Base-by-base conservation (phyloP, 2,888 invertebrate species). In the Calephelis perditalis region DNA sequence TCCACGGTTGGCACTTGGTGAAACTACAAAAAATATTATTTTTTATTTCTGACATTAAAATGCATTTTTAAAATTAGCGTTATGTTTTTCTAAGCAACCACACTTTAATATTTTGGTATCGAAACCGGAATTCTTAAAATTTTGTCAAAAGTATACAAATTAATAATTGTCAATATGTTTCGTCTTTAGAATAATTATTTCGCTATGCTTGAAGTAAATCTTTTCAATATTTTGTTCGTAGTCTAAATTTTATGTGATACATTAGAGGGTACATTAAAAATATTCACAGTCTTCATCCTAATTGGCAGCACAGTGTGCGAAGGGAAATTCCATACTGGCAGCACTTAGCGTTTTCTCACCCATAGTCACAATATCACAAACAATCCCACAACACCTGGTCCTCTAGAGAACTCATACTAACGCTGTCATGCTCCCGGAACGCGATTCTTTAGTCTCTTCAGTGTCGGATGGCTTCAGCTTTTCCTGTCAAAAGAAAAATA, bases 341-440 rank as follows among this genome's bases (percentile, higher is more conserved):
- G 55, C 49, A 46, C 57, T 45, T 12, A 44, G 11, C 47, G 49
- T 40, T 60, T 47, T 55, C 54, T 15, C 60, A 56, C 60, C 37
- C 26, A 26, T 52, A 43, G 52, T 43, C 57, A 57, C 57, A 56
- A 47, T 43, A 44, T 52, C 58, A 44, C 36, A 35, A 45, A 11
- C 46, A 47, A 54, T 57, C 58, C 47, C 10, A 40, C 35, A 47
- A 15, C 57, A 52, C 57, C 40, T 47, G 10, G 43, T 43, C 10
- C 36, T 46, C n/a, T 37, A 10, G 35, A 35, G 45, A 40, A 54
- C 46, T 67, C 57, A 62, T 61, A 89, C 89, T 59, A 90, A 86
- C 65, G 89, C 89, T 49, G 88, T 89, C 56, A 87, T 70, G 72
- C 89, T 89, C 57, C 85, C 82, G 10, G 86, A 82, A 59, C 85